phyloP scores from a whole-genome alignment of 1,140 invertebrate genomes.

The Macrotrachela quadricornifera region DNA sequence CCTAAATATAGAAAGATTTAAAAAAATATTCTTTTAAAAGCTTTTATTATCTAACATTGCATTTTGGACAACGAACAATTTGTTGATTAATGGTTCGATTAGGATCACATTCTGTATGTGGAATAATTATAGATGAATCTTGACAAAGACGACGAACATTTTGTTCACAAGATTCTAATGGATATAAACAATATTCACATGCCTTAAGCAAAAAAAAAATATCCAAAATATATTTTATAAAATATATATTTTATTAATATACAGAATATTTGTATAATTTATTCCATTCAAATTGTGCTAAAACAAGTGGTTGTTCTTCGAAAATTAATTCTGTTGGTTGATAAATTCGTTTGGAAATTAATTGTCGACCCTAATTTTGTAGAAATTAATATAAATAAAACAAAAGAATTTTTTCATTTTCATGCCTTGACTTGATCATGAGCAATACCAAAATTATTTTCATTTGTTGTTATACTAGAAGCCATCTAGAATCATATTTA shows the following conservation, averaged over 20 bases:
- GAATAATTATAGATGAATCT: conserved; percentile 44
- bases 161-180: conserved; percentile 60
- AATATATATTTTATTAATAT: no score
- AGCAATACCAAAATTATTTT: no score
- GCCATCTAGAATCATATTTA: no score
- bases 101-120: conserved; percentile 47
- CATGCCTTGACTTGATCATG: no score
- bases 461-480: no score
- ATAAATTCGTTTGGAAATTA: conserved; percentile 50
- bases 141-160: conserved; percentile 52
- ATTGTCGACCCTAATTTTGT: conserved; percentile 49
- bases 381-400: no score
- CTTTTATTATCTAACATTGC: no score
- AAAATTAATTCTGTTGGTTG: conserved; percentile 57
- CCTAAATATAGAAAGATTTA: no score
- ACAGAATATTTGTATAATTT: conserved; percentile 49
- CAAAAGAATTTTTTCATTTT: no score
- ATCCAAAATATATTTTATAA: no score
- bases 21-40: no score
- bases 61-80: conserved; percentile 39
- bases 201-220: no score
- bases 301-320: conserved; percentile 62
- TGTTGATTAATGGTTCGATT: conserved; percentile 41
- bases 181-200: conserved; percentile 66
- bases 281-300: conserved; percentile 80